phyloP scores from a whole-genome alignment of 2,888 invertebrate species.

The Molorchus minor region DNA sequence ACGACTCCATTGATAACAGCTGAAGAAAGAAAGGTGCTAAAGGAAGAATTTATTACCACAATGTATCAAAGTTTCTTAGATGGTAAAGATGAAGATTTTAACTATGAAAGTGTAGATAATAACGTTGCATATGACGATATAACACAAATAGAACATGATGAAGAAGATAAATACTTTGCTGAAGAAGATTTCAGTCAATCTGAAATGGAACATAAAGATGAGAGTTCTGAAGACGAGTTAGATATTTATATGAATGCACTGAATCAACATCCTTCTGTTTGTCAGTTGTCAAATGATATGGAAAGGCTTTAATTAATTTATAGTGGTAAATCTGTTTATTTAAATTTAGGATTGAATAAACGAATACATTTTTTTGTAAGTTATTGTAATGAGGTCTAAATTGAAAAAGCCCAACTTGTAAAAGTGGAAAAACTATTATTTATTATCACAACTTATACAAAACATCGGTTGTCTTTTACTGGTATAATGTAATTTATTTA shows the following conservation, averaged over 20 bases:
- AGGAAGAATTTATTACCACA: slow-evolving; percentile 82
- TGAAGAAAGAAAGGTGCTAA: slow-evolving; percentile 72
- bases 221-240: slow-evolving; percentile 71
- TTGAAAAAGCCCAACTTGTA: too few relatives aligned
- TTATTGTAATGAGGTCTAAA: too few relatives aligned
- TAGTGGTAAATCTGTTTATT: neutral
- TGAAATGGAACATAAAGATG: slow-evolving; percentile 43
- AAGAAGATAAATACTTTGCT: slow-evolving; percentile 92
- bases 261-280: slow-evolving; percentile 59
- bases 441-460: too few relatives aligned
- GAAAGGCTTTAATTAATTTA: slow-evolving; percentile 44
- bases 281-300: slow-evolving; percentile 53
- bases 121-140: slow-evolving; percentile 83
- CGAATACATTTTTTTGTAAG: neutral
- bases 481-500: too few relatives aligned
- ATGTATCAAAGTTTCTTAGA: slow-evolving; percentile 88
- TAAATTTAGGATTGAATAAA: neutral
- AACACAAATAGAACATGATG: slow-evolving; percentile 78
- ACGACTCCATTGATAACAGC: slow-evolving; percentile 45
- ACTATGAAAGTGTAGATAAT: slow-evolving; percentile 83
- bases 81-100: slow-evolving; percentile 83
- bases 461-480: too few relatives aligned
- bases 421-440: too few relatives aligned
- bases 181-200: slow-evolving; percentile 74
- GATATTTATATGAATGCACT: slow-evolving; percentile 77